Evolutionary conservation across 2,888 invertebrate species (phyloP).

Genomic region (Epistrophella euchroma): DNA sequence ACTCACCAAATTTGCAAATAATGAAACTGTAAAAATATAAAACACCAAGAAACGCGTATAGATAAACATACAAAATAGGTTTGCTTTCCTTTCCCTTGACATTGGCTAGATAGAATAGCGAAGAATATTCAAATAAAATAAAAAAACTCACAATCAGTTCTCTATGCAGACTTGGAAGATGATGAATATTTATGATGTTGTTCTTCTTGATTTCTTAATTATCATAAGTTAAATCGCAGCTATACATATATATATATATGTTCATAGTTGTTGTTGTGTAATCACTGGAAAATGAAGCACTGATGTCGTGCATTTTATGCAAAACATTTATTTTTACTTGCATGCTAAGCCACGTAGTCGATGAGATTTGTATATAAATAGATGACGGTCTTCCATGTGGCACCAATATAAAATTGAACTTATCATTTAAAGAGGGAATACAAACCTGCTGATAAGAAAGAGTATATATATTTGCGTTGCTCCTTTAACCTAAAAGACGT

Average conservation of each 20-base stretch:
- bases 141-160: neutral
- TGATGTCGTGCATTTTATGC: conserved; percentile 12
- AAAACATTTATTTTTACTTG: neutral
- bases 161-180: neutral
- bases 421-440: neutral
- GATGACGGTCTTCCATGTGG: conserved; percentile 34
- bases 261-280: conserved; percentile 17
- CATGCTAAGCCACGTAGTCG: conserved; percentile 18
- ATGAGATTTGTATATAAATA: neutral
- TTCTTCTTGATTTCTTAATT: conserved; percentile 13
- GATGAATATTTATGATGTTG: conserved; percentile 36
- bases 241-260: neutral
- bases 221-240: neutral
- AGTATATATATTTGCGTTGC: neutral
- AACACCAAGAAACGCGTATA: neutral
- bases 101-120: conserved; percentile 35
- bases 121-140: neutral
- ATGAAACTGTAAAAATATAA: conserved; percentile 23
- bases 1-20: conserved; percentile 34
- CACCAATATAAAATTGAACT: conserved; percentile 38
- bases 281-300: conserved; percentile 42
- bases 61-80: neutral
- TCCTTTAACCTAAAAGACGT: neutral
- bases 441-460: conserved; percentile 22
- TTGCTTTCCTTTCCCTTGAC: conserved; percentile 50